Base-by-base conservation (phyloP, 1,140 invertebrate species). In the Atta colombica region DNA sequence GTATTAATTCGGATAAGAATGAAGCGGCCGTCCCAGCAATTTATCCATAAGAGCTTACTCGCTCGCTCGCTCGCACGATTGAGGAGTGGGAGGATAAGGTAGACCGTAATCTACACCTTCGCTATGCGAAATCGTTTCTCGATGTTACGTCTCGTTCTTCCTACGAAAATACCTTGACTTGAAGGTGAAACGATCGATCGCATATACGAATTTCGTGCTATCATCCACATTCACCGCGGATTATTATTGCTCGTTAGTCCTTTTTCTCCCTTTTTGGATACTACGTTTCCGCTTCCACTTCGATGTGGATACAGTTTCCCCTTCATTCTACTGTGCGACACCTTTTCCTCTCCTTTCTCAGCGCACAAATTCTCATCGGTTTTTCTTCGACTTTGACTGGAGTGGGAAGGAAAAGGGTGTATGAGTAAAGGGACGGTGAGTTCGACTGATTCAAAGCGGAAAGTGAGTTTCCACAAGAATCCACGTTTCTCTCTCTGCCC, bases 391-490 rank as follows among this genome's bases (percentile, higher is more conserved):
- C 25, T 58, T 39, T 8, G 61, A 81, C 65, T 31, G 8, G 49
- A 18, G 2, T 3, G 35, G 18, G 18, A 53, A 35, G 77, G 63
- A 61, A 71, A 28, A 49, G 35, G 28, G 35, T 80, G 39, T 31
- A 12, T 16, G 63, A 25, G 28, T 53, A 77, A 82, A 68, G 81
- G 87, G 77, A 25, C 60, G 77, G 49, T 21, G 31, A 53, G 61
- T 45, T 74, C 65, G 86, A 49, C 86, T 88, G 86, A 91, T 88
- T 58, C 82, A 77, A 82, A 77, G 85, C 85, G 91, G 92, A 93
- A 93, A 93, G 90, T 90, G 87, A 94, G 89, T 93, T 93, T 78
- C 69, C 81, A 69, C 75, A 28, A 60, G 69, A 74, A 51, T 77
- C 51, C 78, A 53, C 58, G 55, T 31, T 51, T 35, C 28, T 66